A percentile compares a stretch with the other conserved stretches of the same genome.
phyloP scores from a whole-genome alignment of 1,140 invertebrate species.

The Cepaea nemoralis region DNA sequence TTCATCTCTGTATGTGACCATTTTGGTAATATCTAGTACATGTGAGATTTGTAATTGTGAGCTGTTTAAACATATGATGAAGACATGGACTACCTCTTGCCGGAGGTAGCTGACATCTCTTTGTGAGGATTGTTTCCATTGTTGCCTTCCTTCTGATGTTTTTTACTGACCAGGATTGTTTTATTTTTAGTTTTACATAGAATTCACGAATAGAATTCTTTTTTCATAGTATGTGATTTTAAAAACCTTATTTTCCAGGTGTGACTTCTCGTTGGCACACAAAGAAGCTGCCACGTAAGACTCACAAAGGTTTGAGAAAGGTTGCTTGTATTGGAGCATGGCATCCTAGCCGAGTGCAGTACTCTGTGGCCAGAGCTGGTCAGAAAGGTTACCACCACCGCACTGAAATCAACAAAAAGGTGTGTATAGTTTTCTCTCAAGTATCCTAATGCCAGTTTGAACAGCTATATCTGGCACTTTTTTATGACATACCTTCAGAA shows the following conservation, averaged over 20 bases:
- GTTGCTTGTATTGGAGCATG: slow-evolving; percentile 99
- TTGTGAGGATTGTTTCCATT: slow-evolving; percentile 10
- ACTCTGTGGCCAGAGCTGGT: slow-evolving; percentile 98
- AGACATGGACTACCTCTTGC: not conserved
- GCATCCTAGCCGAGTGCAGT: slow-evolving; percentile 99
- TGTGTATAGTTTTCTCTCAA: too few species aligned
- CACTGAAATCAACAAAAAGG: slow-evolving; percentile 99
- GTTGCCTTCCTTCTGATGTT: slow-evolving; percentile 9
- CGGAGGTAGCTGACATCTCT: not conserved
- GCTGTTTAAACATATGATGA: not conserved
- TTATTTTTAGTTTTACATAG: too few species aligned
- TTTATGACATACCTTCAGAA: too few species aligned
- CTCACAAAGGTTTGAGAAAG: slow-evolving; percentile 99
- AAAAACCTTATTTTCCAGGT: slow-evolving; percentile 76
- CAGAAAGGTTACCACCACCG: slow-evolving; percentile 99
- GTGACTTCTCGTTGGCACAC: slow-evolving; percentile 99
- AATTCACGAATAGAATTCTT: too few species aligned
- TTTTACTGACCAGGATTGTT: too few species aligned
- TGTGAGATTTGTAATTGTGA: too few species aligned
- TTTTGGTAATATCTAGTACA: not conserved
- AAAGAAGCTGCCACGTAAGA: slow-evolving; percentile 99
- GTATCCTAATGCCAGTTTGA: too few species aligned
- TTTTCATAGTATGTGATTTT: too few species aligned
- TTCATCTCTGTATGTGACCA: not conserved
- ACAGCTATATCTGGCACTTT: too few species aligned